Conservation (phyloP, 2,797 vertebrate species). For the Mus spretus region DNA sequence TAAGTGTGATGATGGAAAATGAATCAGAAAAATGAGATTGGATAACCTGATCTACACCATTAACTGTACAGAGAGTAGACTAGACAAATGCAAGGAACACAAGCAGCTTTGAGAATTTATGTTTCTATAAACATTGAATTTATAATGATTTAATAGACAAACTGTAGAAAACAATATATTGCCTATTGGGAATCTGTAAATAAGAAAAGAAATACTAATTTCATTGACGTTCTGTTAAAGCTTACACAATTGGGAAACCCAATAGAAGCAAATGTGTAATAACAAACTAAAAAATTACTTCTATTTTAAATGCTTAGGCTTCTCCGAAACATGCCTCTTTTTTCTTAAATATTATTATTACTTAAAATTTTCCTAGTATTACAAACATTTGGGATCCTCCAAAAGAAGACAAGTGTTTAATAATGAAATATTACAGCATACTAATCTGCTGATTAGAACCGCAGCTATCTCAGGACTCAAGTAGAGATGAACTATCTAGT, state of each 20-base stretch:
- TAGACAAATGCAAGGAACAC: neutral
- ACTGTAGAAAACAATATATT: slow-evolving; percentile 1
- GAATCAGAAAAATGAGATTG: neutral
- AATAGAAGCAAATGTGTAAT: slow-evolving; percentile 71
- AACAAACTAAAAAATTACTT: slow-evolving; percentile 59
- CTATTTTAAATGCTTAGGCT: slow-evolving; percentile 40
- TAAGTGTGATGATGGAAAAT: neutral
- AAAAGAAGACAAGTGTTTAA: neutral
- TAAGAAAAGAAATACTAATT: slow-evolving; percentile 10
- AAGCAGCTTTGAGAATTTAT: neutral
- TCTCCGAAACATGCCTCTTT: slow-evolving; percentile 48
- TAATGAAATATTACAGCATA: neutral
- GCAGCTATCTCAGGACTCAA: neutral
- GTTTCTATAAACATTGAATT: neutral
- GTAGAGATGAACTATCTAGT: neutral
- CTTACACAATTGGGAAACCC: slow-evolving; percentile 58
- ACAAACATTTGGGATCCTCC: neutral
- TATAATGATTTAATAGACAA: neutral
- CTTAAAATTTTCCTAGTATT: slow-evolving; percentile 40
- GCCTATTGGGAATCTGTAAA: neutral
- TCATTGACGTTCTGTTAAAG: neutral
- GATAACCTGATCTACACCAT: neutral
- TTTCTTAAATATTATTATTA: slow-evolving; percentile 34
- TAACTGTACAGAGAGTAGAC: neutral
- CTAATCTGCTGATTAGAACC: neutral